phyloP scores from a whole-genome alignment of 92 coral and sea anemone species.

The Paragorgia papillata region DNA sequence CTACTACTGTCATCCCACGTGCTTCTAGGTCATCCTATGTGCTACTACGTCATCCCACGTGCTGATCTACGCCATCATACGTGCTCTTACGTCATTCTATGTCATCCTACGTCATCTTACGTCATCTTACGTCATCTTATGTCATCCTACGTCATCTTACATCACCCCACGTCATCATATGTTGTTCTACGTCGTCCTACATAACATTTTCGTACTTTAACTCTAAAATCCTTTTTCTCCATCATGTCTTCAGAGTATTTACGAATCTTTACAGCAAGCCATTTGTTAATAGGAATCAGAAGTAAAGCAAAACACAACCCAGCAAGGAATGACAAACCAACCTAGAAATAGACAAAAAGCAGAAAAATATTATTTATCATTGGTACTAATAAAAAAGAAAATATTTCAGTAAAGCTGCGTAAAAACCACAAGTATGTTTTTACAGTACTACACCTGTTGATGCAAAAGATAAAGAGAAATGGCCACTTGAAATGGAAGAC shows the following conservation, averaged over 20 bases:
- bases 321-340: slow-evolving; percentile 89
- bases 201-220: slow-evolving; percentile 73
- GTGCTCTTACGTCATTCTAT: no score
- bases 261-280: slow-evolving; percentile 87
- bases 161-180: no score
- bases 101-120: no score
- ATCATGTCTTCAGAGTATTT: slow-evolving; percentile 86
- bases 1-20: no score
- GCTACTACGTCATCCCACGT: no score
- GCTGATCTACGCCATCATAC: no score
- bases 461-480: slow-evolving; percentile 83
- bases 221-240: slow-evolving; percentile 87
- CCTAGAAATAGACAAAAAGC: slow-evolving; percentile 49
- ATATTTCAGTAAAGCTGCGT: neutral
- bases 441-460: slow-evolving; percentile 67
- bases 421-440: no score
- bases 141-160: no score
- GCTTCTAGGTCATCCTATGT: no score
- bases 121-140: no score
- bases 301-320: slow-evolving; percentile 88
- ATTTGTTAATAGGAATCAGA: slow-evolving; percentile 84
- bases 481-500: slow-evolving; percentile 92
- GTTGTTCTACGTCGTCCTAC: no score
- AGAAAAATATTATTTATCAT: no score
- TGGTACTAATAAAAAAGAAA: neutral